Base-by-base conservation (phyloP, 2,888 invertebrate species). In the Chromoteleia sp. region DNA sequence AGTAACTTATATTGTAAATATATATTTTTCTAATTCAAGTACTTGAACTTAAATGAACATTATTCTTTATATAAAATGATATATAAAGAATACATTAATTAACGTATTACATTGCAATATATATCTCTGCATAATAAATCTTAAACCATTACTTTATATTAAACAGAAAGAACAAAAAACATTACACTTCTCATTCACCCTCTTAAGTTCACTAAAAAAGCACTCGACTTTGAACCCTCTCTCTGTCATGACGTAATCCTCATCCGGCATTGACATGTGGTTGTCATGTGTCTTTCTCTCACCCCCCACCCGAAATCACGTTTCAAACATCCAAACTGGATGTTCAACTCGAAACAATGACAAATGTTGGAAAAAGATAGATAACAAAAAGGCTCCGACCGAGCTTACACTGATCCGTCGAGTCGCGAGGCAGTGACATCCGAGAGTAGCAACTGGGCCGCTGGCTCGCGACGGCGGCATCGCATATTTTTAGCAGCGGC, bases 381-480 rank as follows among this genome's bases (percentile, higher is more conserved):
- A 25, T 4, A 25, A 25, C 2, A 25, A 6, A 25, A 25, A 2
- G 25, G 25, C 3, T 4, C 2, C 6, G 6, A 25, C 3, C 6
- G 25, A 25, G 6, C 25, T 2, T 4, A 6, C 14, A 36, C 73
- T 75, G 43, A 75, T 63, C 75, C 67, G 67, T 56, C 33, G 45
- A 58, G 56, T 65, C 74, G 74, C 74, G 74, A 74, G 74, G 21
- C 74, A 58, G 75, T 58, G 74, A 75, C 74, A 54, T 74, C 56
- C 39, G 58, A 65, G 67, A 41, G 52, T 59, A 43, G 59, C 75
- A 58, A 75, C 58, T 52, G 67, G 29, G 67, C 67, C 67, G 75
- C 67, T 75, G 75, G 52, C 67, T 67, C 75, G 75, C 67, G 67
- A 75, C 74, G 67, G 56, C 65, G 74, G 65, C 59, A 12, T 17